phyloP scores from a whole-genome alignment of 2,113 vertebrate species.

The Xenopus tropicalis region UCB_Xtro_10.0 CM004446.2:15338001-15338500 shows the following conservation, averaged over 20 bases:
- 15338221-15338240: constrained; percentile 48
- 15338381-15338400: no score
- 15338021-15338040: constrained; percentile 39
- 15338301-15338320: no score
- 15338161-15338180: constrained; percentile 44
- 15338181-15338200: constrained; percentile 44
- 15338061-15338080: constrained; percentile 38
- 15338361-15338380: no score
- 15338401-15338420: no score
- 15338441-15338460: no score
- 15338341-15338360: no score
- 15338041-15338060: constrained; percentile 46
- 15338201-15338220: no score
- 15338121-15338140: constrained; percentile 32
- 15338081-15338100: constrained; percentile 9
- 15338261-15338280: neutral
- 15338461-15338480: no score
- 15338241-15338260: constrained; percentile 22
- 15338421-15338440: no score
- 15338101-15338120: constrained; percentile 34
- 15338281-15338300: no score
- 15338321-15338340: no score
- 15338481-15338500: no score
- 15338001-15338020: neutral
- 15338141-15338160: constrained; percentile 30